Evolutionary conservation across 2,888 invertebrate species (phyloP), one percentile per base, ranked within the genome.

Genomic region (Ommatoiulus sabulosus): DNA sequence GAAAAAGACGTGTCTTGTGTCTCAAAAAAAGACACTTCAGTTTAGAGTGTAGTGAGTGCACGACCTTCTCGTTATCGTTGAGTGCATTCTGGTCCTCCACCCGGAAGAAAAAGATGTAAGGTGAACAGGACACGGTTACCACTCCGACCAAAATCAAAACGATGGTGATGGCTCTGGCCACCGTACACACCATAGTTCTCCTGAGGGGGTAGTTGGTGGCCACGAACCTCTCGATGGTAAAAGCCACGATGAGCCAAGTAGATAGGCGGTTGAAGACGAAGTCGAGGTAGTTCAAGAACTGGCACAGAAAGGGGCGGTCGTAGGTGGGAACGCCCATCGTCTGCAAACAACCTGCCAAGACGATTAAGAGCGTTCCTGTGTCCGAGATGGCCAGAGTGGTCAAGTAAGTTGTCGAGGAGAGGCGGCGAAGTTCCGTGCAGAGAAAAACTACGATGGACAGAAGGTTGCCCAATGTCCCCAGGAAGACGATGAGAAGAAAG

Each of bases 141-240:
- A 93, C 90, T 0, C 93, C 44, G 0, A 94, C 94, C 12, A 96
- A 92, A 0, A 93, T 92, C 0, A 92, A 90, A 3, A 96, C 94
- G 0, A 95, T 94, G 44, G 94, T 92, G 90, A 95, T 95, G 0
- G 97, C 96, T 85, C 96, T 93, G 3, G 94, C 93, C 43, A 96
- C 95, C 0, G 96, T 96, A 92, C 96, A 97, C 93, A 96, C 94
- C 5, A 94, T 94, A 89, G 95, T 95, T 1, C 96, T 93, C 88
- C 94, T 94, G 15, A 95, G 91, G 0, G 95, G 95, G 86, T 89
- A 88, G 48, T 84, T 44, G 6, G 88, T 86, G 44, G 86, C 88
- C n/a, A 88, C 87, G 84, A 72, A 89, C 43, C 87, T 20, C 20
- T 89, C 88, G 2, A 88, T 57, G 52, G 88, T 89, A 80, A 89